A percentile compares a stretch with the other conserved stretches of the same genome.
Conservation (phyloP, 2,797 vertebrate genomes). For the Notolepis coatsorum region DNA sequence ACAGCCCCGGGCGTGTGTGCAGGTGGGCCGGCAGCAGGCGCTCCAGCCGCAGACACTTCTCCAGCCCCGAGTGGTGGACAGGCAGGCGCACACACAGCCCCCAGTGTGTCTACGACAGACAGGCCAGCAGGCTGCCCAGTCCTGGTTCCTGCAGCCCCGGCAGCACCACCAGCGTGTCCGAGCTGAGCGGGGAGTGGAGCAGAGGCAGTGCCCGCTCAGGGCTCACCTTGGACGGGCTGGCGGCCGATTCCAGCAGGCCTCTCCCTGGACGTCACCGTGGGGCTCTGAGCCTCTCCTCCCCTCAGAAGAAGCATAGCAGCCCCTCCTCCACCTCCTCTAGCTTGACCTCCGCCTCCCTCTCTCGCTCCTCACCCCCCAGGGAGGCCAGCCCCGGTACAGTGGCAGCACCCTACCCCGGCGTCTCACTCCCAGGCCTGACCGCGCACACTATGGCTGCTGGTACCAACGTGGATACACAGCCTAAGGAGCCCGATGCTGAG, state of each 20-base stretch:
- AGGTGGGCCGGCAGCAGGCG: constrained; percentile 39
- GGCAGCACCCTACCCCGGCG: constrained; percentile 29
- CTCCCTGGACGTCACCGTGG: constrained; percentile 6
- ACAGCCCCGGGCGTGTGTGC: constrained; percentile 48
- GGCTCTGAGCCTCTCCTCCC: not conserved
- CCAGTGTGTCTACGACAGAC: constrained; percentile 32
- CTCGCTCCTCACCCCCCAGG: constrained; percentile 40
- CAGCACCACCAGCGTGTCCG: constrained; percentile 76
- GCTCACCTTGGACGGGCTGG: constrained; percentile 22
- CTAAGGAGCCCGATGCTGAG: constrained; percentile 31
- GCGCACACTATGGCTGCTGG: constrained; percentile 19
- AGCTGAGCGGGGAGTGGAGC: constrained; percentile 80
- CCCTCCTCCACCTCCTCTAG: constrained; percentile 18
- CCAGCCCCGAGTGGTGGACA: constrained; percentile 73
- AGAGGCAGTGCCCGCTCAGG: constrained; percentile 67
- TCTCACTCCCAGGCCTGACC: constrained; percentile 1
- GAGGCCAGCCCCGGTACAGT: constrained; percentile 18
- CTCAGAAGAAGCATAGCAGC: constrained; percentile 42
- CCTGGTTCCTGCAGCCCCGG: constrained; percentile 75
- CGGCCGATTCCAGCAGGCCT: constrained; percentile 14
- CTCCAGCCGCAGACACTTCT: constrained; percentile 49
- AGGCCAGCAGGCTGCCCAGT: constrained; percentile 54
- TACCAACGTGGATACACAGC: not conserved
- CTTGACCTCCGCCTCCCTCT: constrained; percentile 19
- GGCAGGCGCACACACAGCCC: constrained; percentile 49